Evolutionary conservation across 2,797 vertebrate species (phyloP), one percentile per base, ranked within the genome.

Genomic region (Moxostoma hubbsi): DNA sequence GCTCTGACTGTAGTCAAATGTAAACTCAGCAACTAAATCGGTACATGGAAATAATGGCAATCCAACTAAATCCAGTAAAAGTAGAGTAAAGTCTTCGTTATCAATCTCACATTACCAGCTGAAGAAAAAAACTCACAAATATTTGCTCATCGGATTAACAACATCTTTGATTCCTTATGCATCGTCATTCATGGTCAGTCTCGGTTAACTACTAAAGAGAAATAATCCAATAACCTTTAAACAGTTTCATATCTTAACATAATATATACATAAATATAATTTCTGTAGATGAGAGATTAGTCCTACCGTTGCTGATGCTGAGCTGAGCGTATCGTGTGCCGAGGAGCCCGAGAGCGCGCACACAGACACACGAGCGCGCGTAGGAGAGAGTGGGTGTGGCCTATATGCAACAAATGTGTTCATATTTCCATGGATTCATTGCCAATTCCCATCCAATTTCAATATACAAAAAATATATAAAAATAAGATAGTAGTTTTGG

Each of bases 301-400:
- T 66, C 77, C 62, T 79, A 79, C 77, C 77, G 69, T 73, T 73
- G 54, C 69, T 79, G 77, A 79, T 73, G 77, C 69, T 79, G 69
- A 65, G 77, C 61, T 71, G 68, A 13, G 77, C 36, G 54, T 77
- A 49, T 49, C 47, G 77, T 55, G 75, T 77, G 74, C 12, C 79
- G 80, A 80, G 62, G 8, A n/a, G 18, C 63, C 9, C n/a, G 16
- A 9, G 77, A 73, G 74, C 82, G 82, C 64, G 81, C 78, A 45
- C 76, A 78, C 43, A 64, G 77, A 10, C 61, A 45, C 61, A 18
- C 45, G 16, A 43, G 73, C 51, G 75, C 77, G 75, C 67, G 78
- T 58, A 9, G 24, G 70, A 45, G n/a, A 7, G 64, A 50, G 81
- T 54, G 50, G 73, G 82, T 73, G 72, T 78, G 75, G 71, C 68